Evolutionary conservation across 2,888 invertebrate species (phyloP).

Genomic region (Netelia inedita): DNA sequence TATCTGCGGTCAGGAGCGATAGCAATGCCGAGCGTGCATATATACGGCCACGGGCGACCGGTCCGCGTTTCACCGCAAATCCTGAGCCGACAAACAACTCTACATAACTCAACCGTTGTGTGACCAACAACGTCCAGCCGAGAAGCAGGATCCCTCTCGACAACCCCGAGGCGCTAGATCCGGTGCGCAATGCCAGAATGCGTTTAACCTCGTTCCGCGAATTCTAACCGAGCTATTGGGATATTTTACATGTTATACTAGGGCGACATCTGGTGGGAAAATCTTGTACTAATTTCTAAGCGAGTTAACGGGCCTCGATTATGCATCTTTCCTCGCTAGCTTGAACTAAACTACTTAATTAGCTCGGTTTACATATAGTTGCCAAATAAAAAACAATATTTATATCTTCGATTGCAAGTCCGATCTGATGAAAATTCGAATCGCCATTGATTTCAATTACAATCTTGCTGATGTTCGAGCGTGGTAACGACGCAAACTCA

Average conservation of each 20-base stretch:
- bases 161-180: background rate
- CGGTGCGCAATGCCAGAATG: background rate
- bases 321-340: too few species aligned
- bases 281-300: background rate
- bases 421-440: conserved; percentile 19
- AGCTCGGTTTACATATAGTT: too few species aligned
- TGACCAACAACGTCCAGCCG: conserved; percentile 26
- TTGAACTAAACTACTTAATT: too few species aligned
- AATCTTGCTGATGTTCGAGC: background rate
- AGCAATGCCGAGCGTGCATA: conserved; percentile 75
- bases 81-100: conserved; percentile 67
- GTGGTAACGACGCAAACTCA: conserved; percentile 5
- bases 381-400: too few species aligned
- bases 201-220: conserved; percentile 52
- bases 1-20: conserved; percentile 77
- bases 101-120: conserved; percentile 33
- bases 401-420: background rate
- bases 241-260: background rate
- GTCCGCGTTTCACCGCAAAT: conserved; percentile 73
- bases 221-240: conserved; percentile 6
- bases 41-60: conserved; percentile 53
- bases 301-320: too few species aligned
- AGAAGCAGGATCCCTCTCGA: background rate
- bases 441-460: conserved; percentile 43
- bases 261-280: background rate